These are phyloP conservation scores for Cryptoleucopteryx plumbea DNA, from an alignment of 2,113 vertebrate genomes.

Conservation along the genomic window DNA sequence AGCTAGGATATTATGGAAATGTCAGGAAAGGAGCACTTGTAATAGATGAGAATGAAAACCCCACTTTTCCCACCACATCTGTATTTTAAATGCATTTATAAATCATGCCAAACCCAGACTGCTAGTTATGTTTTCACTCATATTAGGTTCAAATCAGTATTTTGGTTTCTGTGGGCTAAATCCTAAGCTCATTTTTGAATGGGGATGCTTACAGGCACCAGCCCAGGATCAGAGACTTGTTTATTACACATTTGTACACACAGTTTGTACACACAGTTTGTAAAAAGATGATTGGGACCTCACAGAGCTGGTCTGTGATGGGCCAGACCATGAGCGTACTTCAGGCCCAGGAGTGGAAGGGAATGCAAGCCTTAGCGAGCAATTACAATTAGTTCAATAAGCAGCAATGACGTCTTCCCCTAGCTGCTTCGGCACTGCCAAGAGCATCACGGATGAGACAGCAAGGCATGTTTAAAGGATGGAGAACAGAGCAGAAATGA, in stretches of 20 bases:
- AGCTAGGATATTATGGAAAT: background rate
- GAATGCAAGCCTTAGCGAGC: background rate
- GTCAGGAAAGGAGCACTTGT: background rate
- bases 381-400: background rate
- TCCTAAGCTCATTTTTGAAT: background rate
- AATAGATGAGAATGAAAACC: background rate
- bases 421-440: background rate
- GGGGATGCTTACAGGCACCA: background rate
- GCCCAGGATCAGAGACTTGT: background rate
- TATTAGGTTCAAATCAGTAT: background rate
- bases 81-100: background rate
- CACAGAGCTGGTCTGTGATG: background rate
- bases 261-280: background rate
- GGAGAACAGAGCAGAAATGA: background rate
- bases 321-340: background rate
- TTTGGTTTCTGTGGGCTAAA: background rate
- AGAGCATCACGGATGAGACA: background rate
- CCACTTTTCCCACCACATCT: background rate
- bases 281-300: background rate
- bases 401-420: background rate
- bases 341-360: background rate
- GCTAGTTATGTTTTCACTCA: background rate
- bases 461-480: background rate
- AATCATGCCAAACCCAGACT: constrained; percentile 1
- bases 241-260: background rate